phyloP scores from a whole-genome alignment of 1,140 invertebrate genomes.

The Anastrepha obliqua region DNA sequence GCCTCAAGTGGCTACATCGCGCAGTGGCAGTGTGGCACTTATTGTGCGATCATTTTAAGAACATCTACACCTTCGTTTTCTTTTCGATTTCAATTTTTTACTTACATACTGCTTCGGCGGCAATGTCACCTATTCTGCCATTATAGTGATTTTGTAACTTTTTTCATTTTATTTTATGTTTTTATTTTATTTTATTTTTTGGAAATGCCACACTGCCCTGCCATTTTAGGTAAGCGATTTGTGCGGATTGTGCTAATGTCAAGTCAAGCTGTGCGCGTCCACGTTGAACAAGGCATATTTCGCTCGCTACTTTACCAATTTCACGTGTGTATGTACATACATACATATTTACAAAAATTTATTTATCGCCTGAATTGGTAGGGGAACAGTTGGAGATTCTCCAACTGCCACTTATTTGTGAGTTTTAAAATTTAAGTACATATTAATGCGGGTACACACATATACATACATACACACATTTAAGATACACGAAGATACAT shows the following conservation, averaged over 20 bases:
- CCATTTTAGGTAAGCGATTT: slow-evolving; percentile 46
- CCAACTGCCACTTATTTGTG: slow-evolving; percentile 57
- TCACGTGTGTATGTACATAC: slow-evolving; percentile 69
- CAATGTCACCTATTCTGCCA: slow-evolving; percentile 32
- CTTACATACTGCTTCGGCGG: background rate
- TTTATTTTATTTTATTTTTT: slow-evolving; percentile 15
- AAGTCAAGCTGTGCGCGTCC: slow-evolving; percentile 71
- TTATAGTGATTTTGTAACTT: slow-evolving; percentile 5
- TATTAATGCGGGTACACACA: slow-evolving; percentile 24
- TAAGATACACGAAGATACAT: too few species aligned
- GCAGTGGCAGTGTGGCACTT: slow-evolving; percentile 41
- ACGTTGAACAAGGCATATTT: background rate
- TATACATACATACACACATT: background rate
- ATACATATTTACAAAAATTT: slow-evolving; percentile 71
- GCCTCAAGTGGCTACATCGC: background rate
- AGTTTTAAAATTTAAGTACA: slow-evolving; percentile 23
- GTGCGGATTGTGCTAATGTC: slow-evolving; percentile 69
- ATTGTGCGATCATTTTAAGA: slow-evolving; percentile 32
- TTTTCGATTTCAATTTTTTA: slow-evolving; percentile 7
- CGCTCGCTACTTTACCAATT: slow-evolving; percentile 23
- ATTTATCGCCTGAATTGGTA: slow-evolving; percentile 74
- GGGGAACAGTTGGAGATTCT: slow-evolving; percentile 72
- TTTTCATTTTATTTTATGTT: background rate
- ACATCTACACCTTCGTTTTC: slow-evolving; percentile 43
- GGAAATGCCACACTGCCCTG: slow-evolving; percentile 13